Evolutionary conservation across 1,140 invertebrate species (phyloP), one percentile per base, ranked within the genome.

Genomic region (Leptinotarsa lineolata): DNA sequence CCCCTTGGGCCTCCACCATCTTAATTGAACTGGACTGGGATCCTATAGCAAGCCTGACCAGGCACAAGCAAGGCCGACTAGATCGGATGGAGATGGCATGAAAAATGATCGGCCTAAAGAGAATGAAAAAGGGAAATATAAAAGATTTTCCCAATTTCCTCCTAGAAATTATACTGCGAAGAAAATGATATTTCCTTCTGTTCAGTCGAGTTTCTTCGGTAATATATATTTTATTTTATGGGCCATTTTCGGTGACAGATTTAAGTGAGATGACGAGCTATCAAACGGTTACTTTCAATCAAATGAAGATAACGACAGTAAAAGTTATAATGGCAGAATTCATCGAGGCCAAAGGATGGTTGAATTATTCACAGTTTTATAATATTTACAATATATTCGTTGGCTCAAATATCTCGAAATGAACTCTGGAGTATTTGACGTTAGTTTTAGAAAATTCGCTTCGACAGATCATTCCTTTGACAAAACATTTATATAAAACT

Each of bases 111-210:
- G 80, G 80, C 79, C 77, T 79, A 81, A 82, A 79, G 76, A 80
- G 76, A 82, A 80, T 81, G 78, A 81, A 81, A 81, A 79, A 79
- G 73, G 76, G 77, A 82, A 81, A 81, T 81, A 81, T 81, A 81
- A 82, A 80, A 82, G 78, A 81, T 83, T 81, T 80, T 82, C 78
- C 79, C 81, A 83, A 82, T 83, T 83, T 82, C 82, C 82, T 82
- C 78, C 75, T 73, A 74, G 81, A 82, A 82, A 83, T 83, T 83
- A 82, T 83, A 80, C 80, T 16, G 24, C 20, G 22, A 46, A 30
- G 39, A 67, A 65, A 65, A 39, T 11, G 12, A 60, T 39, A 39
- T 39, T 39, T 39, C n/a, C n/a, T 18, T 13, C 48, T 18, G 48
- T 54, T 54, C 48, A 18, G 15, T 54, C 4, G 48, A 54, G n/a